Conservation (phyloP, 2,797 vertebrate species). For the Anabacerthia variegaticeps region DNA sequence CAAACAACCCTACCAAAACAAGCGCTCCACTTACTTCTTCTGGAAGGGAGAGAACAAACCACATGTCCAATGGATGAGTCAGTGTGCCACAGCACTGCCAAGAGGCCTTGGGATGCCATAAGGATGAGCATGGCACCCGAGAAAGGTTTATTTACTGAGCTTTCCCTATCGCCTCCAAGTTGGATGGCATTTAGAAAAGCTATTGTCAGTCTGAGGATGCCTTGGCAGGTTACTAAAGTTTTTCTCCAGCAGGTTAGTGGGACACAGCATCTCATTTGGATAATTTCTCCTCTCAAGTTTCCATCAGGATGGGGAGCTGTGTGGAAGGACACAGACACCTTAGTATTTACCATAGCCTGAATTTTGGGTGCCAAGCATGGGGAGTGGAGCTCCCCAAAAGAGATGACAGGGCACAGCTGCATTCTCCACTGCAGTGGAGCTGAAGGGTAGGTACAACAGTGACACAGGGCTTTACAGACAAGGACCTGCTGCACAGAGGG, state of each 20-base stretch:
- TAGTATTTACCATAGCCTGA: neutral
- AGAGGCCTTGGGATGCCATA: neutral
- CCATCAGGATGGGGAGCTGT: neutral
- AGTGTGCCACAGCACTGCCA: neutral
- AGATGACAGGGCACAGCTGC: neutral
- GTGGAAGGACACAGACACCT: neutral
- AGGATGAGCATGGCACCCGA: neutral
- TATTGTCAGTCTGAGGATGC: neutral
- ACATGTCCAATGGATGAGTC: neutral
- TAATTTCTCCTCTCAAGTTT: neutral
- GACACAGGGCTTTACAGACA: accelerated
- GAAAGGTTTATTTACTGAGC: slow-evolving; percentile 60
- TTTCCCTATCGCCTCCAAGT: slow-evolving; percentile 38
- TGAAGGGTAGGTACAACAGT: neutral
- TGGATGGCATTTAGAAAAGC: slow-evolving; percentile 60
- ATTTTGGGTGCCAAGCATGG: neutral
- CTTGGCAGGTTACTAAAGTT: neutral
- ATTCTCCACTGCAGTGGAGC: neutral
- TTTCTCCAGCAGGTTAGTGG: neutral
- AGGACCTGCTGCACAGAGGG: neutral
- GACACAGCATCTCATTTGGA: neutral
- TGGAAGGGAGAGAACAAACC: slow-evolving; percentile 2
- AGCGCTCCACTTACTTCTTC: neutral
- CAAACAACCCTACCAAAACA: slow-evolving; percentile 33
- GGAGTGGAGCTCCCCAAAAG: neutral